Percentiles rank a stretch among this genome's conserved stretches.
Evolutionary conservation across 2,888 invertebrate species (phyloP).

Genomic region (Conchocele bisecta): DNA sequence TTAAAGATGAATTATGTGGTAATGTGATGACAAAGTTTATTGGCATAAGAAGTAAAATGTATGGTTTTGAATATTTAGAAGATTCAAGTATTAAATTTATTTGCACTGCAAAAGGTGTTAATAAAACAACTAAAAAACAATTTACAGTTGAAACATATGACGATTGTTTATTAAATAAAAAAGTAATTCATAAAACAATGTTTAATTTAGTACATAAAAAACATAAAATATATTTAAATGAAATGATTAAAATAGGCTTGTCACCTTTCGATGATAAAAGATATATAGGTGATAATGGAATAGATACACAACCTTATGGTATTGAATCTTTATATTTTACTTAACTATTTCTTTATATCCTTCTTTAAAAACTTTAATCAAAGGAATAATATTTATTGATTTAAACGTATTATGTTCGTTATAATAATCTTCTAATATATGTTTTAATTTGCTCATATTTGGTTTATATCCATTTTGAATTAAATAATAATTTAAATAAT

Average conservation of each 20-base stretch:
- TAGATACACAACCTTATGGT: slow-evolving; percentile 24
- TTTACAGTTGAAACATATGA: slow-evolving; percentile 11
- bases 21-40: slow-evolving; percentile 27
- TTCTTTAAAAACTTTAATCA: no score
- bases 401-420: no score
- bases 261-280: slow-evolving; percentile 33
- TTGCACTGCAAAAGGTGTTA: slow-evolving; percentile 34
- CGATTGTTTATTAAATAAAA: slow-evolving; percentile 19
- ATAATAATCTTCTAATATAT: no score
- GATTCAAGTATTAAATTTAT: no score
- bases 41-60: slow-evolving; percentile 35
- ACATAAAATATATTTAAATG: slow-evolving; percentile 36
- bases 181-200: slow-evolving; percentile 23
- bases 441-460: no score
- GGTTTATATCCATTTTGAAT: no score
- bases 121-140: slow-evolving; percentile 17
- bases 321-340: slow-evolving; percentile 21
- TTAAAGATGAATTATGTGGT: slow-evolving; percentile 45
- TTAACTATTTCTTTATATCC: no score
- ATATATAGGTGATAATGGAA: slow-evolving; percentile 31
- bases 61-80: slow-evolving; percentile 22
- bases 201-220: slow-evolving; percentile 22
- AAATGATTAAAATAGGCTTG: slow-evolving; percentile 17
- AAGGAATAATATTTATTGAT: no score
- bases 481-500: no score